Evolutionary conservation across 2,888 invertebrate genomes (phyloP).

Genomic region (Palloptera scutellata): DNA sequence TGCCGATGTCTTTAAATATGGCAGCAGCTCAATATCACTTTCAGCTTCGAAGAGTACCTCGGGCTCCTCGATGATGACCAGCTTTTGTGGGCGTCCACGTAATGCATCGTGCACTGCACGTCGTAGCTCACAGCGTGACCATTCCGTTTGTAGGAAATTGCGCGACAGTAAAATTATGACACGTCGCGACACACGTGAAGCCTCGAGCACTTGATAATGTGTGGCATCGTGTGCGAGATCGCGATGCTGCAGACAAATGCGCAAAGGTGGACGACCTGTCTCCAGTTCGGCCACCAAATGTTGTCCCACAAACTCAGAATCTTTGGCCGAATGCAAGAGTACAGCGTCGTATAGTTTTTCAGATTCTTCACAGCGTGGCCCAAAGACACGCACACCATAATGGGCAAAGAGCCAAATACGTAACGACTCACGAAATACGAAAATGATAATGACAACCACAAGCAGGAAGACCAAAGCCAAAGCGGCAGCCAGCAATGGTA

Average conservation of each 20-base stretch:
- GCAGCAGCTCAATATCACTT: constrained; percentile 86
- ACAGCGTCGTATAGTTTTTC: constrained; percentile 92
- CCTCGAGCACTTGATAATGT: constrained; percentile 74
- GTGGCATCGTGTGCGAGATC: constrained; percentile 79
- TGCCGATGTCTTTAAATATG: constrained; percentile 87
- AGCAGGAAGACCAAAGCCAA: constrained; percentile 79
- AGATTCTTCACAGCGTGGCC: constrained; percentile 78
- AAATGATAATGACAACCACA: constrained; percentile 78
- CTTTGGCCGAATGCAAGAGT: constrained; percentile 90
- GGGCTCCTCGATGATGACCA: constrained; percentile 89
- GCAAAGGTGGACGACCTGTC: constrained; percentile 76
- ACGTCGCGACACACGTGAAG: constrained; percentile 86
- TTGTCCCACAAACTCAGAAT: constrained; percentile 87
- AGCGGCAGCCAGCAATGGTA: constrained; percentile 84
- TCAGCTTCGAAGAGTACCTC: constrained; percentile 83
- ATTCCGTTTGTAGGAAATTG: constrained; percentile 92
- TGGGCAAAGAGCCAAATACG: constrained; percentile 87
- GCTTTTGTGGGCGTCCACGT: constrained; percentile 83
- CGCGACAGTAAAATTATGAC: constrained; percentile 87
- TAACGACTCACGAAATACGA: constrained; percentile 85
- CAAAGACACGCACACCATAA: constrained; percentile 84
- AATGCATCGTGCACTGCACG: constrained; percentile 89
- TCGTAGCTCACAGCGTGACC: constrained; percentile 90
- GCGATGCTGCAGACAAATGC: constrained; percentile 88
- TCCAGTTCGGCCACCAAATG: constrained; percentile 87